Base-by-base conservation (phyloP, 2,888 invertebrate species). In the Phragmatobia fuliginosa region DNA sequence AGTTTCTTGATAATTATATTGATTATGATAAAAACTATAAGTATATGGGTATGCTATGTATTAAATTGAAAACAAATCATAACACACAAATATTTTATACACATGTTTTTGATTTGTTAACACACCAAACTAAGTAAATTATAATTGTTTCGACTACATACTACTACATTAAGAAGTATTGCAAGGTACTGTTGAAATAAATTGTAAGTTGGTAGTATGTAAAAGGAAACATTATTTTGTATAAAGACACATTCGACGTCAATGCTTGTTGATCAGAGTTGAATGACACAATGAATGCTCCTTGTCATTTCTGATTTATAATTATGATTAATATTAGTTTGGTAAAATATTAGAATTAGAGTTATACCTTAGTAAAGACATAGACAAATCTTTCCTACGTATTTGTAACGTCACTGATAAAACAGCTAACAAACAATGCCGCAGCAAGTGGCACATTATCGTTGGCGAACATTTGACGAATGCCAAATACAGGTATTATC, bases 401-500 rank as follows among this genome's bases (percentile, higher is more conserved):
- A 71, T 68, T n/a, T 75, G 74, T 71, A 71, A 38, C 63, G 70
- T 68, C 68, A 63, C 70, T 72, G 28, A 72, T 64, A 73, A 72
- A 71, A 72, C 76, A 58, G 62, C 69, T 64, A 70, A 82, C 80
- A 80, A 82, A 73, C 71, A 71, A 71, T 73, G 68, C 72, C 70
- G 72, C 66, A 70, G 74, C 70, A 68, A 69, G 75, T 68, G 74
- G 73, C 77, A 65, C 64, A 77, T 78, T 79, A 82, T 79, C 73
- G 75, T 78, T 71, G 75, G 78, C 74, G 76, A 79, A 82, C 79
- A 76, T 79, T 83, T 83, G 85, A 83, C 83, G 83, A 83, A 82
- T 81, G 78, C 82, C 83, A 85, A 84, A 86, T 79, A 81, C 74
- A 83, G 76, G 82, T 81, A 79, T 81, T 79, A 81, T 68, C 77